A percentile compares a stretch with the other conserved stretches of the same genome.
phyloP scores from a whole-genome alignment of 2,113 vertebrate genomes.

The Abramis brama region DNA sequence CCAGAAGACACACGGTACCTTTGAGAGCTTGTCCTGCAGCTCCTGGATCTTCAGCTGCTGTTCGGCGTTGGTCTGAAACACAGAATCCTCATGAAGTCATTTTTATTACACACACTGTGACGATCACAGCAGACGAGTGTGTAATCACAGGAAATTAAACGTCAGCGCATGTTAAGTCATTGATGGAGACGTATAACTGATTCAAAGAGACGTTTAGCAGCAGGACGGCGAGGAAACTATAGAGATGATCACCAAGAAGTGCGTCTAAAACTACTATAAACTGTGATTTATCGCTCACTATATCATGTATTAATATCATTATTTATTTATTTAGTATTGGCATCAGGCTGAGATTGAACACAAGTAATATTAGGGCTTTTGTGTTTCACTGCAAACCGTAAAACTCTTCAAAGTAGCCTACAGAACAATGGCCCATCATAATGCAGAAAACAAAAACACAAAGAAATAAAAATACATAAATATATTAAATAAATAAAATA shows the following conservation, averaged over 20 bases:
- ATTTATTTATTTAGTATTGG: not conserved
- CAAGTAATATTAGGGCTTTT: not conserved
- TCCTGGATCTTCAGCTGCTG: slow-evolving; percentile 97
- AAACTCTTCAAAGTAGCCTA: too few relatives aligned
- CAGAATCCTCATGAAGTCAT: slow-evolving; percentile 38
- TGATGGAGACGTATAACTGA: not conserved
- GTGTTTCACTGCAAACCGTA: not conserved
- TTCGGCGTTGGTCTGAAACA: slow-evolving; percentile 89
- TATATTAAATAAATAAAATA: too few relatives aligned
- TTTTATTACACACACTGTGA: not conserved
- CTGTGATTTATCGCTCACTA: not conserved
- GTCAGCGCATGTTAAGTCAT: not conserved
- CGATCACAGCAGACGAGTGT: not conserved
- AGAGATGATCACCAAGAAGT: not conserved
- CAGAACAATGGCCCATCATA: too few relatives aligned
- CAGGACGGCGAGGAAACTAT: not conserved
- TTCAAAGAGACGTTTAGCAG: not conserved
- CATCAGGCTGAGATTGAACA: not conserved
- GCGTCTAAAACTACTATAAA: not conserved
- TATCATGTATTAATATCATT: not conserved
- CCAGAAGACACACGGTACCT: slow-evolving; percentile 75
- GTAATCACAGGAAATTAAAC: slow-evolving; percentile 14
- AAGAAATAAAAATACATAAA: too few relatives aligned
- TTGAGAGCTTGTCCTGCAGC: slow-evolving; percentile 95
- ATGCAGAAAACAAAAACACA: too few relatives aligned